These are phyloP conservation scores for Griposia aprilina DNA, from an alignment of 2,888 invertebrate genomes.

Conservation along the genomic window DNA sequence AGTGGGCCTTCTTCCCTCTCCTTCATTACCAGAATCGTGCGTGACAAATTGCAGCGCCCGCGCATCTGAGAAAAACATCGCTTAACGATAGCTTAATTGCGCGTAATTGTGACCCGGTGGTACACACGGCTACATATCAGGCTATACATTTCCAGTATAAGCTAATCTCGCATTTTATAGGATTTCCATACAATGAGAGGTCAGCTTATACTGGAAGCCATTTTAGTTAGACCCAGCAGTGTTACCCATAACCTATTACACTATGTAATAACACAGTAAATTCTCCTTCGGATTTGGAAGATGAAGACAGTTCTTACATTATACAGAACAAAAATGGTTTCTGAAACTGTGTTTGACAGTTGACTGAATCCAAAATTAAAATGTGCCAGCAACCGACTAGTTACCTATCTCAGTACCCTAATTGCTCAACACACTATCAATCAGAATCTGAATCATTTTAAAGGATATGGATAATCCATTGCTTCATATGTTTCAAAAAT, in stretches of 20 bases:
- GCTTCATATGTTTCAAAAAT: too few relatives aligned
- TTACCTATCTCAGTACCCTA: too few relatives aligned
- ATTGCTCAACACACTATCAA: too few relatives aligned
- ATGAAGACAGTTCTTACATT: not conserved
- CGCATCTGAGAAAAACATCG: conserved; percentile 69
- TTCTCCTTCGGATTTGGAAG: too few relatives aligned
- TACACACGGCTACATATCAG: conserved; percentile 28
- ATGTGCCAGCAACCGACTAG: not conserved
- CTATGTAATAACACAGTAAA: not conserved
- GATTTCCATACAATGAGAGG: too few relatives aligned
- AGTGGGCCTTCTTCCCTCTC: conserved; percentile 37
- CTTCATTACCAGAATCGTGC: conserved; percentile 62
- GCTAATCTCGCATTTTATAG: too few relatives aligned
- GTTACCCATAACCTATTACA: not conserved
- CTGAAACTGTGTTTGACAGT: not conserved
- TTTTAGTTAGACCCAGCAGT: conserved; percentile 26
- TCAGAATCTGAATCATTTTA: too few relatives aligned
- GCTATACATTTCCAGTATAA: too few relatives aligned
- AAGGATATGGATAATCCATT: too few relatives aligned
- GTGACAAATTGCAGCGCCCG: conserved; percentile 80
- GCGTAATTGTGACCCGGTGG: conserved; percentile 73
- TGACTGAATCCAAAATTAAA: not conserved
- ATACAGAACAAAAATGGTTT: not conserved
- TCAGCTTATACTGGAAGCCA: too few relatives aligned
- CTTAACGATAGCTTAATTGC: conserved; percentile 82